phyloP scores from a whole-genome alignment of 2,113 vertebrate genomes.

The Scomber scombrus region DNA sequence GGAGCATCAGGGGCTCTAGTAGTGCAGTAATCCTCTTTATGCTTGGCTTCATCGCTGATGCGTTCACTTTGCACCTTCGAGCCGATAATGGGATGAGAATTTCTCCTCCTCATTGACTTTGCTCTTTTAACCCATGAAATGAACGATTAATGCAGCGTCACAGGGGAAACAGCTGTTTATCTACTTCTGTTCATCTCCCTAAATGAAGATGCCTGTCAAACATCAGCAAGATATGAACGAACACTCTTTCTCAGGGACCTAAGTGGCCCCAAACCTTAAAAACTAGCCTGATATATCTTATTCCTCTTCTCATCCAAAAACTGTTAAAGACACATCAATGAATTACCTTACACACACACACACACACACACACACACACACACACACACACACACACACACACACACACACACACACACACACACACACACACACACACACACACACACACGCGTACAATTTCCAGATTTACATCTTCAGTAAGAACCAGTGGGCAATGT shows the following conservation, averaged over 20 bases:
- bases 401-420: too few relatives aligned
- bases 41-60: slow-evolving; percentile 75
- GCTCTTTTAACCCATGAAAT: slow-evolving; percentile 73
- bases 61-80: slow-evolving; percentile 66
- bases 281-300: too few relatives aligned
- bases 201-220: slow-evolving; percentile 19
- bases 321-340: too few relatives aligned
- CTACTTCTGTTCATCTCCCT: slow-evolving; percentile 36
- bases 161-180: slow-evolving; percentile 63
- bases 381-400: too few relatives aligned
- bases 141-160: slow-evolving; percentile 65
- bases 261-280: background rate
- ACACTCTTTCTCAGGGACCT: background rate
- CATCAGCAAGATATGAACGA: background rate
- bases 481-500: too few relatives aligned
- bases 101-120: slow-evolving; percentile 69
- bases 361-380: too few relatives aligned
- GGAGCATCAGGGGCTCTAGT: slow-evolving; percentile 46
- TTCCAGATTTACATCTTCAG: too few relatives aligned
- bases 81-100: slow-evolving; percentile 73
- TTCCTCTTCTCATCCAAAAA: too few relatives aligned
- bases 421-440: too few relatives aligned
- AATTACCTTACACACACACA: too few relatives aligned
- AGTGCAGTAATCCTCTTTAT: slow-evolving; percentile 73
- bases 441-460: too few relatives aligned